Evolutionary conservation across 1,140 invertebrate species (phyloP).

Genomic region (Physella acuta): DNA sequence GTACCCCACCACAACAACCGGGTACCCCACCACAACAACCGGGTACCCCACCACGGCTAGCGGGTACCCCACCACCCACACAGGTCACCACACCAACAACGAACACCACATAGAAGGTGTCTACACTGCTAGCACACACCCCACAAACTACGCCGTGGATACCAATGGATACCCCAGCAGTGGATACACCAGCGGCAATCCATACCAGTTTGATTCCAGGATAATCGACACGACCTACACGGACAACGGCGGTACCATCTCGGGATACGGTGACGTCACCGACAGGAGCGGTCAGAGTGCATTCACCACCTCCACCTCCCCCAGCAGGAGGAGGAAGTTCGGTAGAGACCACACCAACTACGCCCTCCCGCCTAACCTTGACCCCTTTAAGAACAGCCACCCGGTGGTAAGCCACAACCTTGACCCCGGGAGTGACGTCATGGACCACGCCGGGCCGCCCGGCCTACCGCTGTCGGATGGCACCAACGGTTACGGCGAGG

Average conservation of each 20-base stretch:
- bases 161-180: too few species aligned
- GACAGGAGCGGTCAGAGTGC: constrained; percentile 6
- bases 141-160: too few species aligned
- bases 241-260: background rate
- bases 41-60: too few species aligned
- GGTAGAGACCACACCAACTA: constrained; percentile 10
- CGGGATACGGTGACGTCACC: constrained; percentile 21
- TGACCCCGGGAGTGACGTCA: background rate
- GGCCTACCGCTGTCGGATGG: background rate
- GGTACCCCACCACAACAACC: too few species aligned
- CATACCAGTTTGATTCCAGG: too few species aligned
- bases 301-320: background rate
- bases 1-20: too few species aligned
- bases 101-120: too few species aligned
- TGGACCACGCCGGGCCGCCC: background rate
- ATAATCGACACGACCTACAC: background rate
- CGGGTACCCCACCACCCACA: too few species aligned
- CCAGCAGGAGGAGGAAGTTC: background rate
- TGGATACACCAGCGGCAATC: too few species aligned
- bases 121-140: too few species aligned
- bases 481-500: background rate
- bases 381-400: background rate
- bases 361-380: background rate
- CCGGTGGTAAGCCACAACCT: background rate
- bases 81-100: too few species aligned